phyloP scores from a whole-genome alignment of 2,113 vertebrate species.

The Labeo catla region DNA sequence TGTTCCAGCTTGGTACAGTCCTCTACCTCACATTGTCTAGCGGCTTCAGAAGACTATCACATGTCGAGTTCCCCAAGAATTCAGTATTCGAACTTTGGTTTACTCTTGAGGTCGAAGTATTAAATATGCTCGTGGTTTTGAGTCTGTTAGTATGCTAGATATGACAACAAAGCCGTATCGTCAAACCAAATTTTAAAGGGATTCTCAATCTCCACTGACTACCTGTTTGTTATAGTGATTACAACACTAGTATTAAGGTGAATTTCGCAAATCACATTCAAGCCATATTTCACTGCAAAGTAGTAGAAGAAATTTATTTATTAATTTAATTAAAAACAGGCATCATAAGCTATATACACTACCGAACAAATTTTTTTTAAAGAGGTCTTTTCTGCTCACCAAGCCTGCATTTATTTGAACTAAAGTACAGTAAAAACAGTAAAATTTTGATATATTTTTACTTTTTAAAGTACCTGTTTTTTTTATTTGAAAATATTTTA shows the following conservation, averaged over 20 bases:
- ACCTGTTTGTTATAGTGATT: not conserved
- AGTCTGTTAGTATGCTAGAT: slow-evolving; percentile 42
- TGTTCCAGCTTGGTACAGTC: slow-evolving; percentile 70
- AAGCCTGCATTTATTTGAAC: too few species aligned
- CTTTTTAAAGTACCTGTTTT: too few species aligned
- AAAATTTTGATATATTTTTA: too few species aligned
- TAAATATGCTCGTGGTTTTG: slow-evolving; percentile 36
- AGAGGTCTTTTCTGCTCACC: too few species aligned
- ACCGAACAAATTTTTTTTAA: too few species aligned
- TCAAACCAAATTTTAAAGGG: slow-evolving; percentile 41
- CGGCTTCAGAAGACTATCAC: slow-evolving; percentile 55
- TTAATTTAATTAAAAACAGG: not conserved
- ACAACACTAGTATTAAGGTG: not conserved
- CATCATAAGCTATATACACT: not conserved
- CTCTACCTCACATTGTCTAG: slow-evolving; percentile 86
- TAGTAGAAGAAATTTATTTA: not conserved
- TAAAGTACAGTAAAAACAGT: too few species aligned
- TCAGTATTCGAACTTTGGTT: slow-evolving; percentile 61
- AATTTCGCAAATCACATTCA: not conserved
- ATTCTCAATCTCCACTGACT: not conserved
- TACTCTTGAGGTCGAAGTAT: slow-evolving; percentile 43
- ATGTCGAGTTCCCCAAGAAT: slow-evolving; percentile 55
- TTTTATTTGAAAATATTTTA: too few species aligned
- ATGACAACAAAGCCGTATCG: slow-evolving; percentile 29
- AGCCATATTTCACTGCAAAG: not conserved